phyloP scores from a whole-genome alignment of 2,888 invertebrate genomes.

The Tenthredo livida region DNA sequence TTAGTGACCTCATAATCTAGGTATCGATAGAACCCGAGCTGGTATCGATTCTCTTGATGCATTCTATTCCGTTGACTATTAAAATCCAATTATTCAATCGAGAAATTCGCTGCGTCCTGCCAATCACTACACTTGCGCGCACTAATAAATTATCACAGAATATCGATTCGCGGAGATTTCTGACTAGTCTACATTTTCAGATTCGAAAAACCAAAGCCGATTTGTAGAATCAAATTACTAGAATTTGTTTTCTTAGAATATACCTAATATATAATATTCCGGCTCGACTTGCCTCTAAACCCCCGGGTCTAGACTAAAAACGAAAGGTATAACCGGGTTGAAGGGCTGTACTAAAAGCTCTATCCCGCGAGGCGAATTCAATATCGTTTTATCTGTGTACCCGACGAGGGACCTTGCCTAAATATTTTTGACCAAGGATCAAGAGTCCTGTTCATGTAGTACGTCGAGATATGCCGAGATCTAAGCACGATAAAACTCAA shows the following conservation, averaged over 20 bases:
- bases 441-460: not conserved
- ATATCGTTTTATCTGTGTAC: not conserved
- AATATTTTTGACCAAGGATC: not conserved
- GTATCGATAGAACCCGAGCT: not conserved
- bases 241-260: not conserved
- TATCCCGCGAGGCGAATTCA: not conserved
- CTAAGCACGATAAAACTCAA: not conserved
- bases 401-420: not conserved
- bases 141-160: not conserved
- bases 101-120: not conserved
- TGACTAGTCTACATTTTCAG: not conserved
- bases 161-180: not conserved
- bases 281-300: not conserved
- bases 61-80: not conserved
- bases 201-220: not conserved
- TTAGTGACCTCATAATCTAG: not conserved
- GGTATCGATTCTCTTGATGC: slow-evolving; percentile 17
- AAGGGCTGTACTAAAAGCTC: not conserved
- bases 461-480: too few species aligned
- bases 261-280: not conserved
- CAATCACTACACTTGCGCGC: not conserved
- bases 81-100: not conserved
- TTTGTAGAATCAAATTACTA: not conserved
- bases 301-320: not conserved
- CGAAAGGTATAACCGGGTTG: not conserved